Evolutionary conservation across 1,140 invertebrate genomes (phyloP).

Genomic region (Hestina assimilis): DNA sequence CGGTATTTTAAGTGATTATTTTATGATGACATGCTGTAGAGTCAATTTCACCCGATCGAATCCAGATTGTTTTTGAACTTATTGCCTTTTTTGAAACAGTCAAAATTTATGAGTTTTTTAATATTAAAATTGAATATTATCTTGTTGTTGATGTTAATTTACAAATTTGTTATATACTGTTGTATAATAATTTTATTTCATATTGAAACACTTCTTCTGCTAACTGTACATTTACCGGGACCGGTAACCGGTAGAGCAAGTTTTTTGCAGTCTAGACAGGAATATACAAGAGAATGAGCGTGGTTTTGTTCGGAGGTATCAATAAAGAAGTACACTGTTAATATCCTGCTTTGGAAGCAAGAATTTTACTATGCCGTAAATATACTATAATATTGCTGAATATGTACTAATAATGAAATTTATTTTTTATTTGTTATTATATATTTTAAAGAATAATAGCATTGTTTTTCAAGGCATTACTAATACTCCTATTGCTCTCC

Average conservation of each 20-base stretch:
- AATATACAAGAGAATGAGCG: slow-evolving; percentile 12
- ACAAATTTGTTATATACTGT: not conserved
- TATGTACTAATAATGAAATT: not conserved
- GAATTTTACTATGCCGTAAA: not conserved
- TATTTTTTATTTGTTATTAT: not conserved
- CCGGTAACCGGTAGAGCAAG: slow-evolving; percentile 16
- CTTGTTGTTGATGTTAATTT: too few relatives aligned
- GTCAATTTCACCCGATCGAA: too few relatives aligned
- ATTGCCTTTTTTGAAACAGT: too few relatives aligned
- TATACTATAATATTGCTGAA: not conserved
- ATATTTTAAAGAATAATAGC: too few relatives aligned
- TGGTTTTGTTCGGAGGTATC: not conserved
- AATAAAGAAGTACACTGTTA: not conserved
- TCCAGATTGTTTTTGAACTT: too few relatives aligned
- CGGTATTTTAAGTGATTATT: too few relatives aligned
- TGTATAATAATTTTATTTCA: not conserved
- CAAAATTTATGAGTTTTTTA: too few relatives aligned
- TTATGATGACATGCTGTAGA: too few relatives aligned
- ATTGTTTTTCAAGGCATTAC: too few relatives aligned
- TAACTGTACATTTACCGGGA: slow-evolving; percentile 13
- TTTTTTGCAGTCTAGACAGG: slow-evolving; percentile 27
- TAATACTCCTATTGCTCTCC: too few relatives aligned
- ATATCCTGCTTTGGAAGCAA: not conserved
- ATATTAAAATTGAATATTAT: too few relatives aligned
- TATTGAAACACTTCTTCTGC: not conserved